Conservation (phyloP, 2,888 invertebrate genomes). For the Dinocampus coccinellae region DNA sequence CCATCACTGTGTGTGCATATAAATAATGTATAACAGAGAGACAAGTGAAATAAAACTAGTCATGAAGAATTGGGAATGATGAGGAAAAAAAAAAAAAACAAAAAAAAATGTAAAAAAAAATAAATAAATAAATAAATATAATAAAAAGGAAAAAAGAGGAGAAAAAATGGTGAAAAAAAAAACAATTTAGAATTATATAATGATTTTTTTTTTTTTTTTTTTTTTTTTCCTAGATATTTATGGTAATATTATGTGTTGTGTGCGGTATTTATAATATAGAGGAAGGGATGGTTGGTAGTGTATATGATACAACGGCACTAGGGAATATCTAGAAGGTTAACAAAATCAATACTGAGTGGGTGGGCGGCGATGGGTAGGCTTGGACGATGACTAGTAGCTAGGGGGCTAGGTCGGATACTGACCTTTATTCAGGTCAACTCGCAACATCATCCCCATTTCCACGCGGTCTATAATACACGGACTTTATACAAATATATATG, state of each 20-base stretch:
- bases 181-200: constrained; percentile 15
- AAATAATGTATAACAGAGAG: no score
- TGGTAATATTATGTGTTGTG: constrained; percentile 34
- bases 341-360: constrained; percentile 58
- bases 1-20: constrained; percentile 22
- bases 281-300: neutral
- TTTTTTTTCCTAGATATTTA: neutral
- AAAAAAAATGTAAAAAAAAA: no score
- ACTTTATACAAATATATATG: neutral
- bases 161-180: neutral
- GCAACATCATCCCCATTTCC: constrained; percentile 62
- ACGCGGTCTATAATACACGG: constrained; percentile 42
- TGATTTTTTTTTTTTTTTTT: no score
- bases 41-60: no score
- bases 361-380: constrained; percentile 45
- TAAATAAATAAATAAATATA: no score
- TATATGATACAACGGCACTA: constrained; percentile 34
- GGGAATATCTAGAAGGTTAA: constrained; percentile 60
- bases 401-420: constrained; percentile 66
- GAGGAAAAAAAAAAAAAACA: neutral
- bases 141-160: no score
- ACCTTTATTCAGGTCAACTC: constrained; percentile 66
- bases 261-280: constrained; percentile 35
- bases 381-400: constrained; percentile 44
- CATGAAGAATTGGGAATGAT: no score